phyloP scores from a whole-genome alignment of 2,888 invertebrate species.

The Theretra japonica region DNA sequence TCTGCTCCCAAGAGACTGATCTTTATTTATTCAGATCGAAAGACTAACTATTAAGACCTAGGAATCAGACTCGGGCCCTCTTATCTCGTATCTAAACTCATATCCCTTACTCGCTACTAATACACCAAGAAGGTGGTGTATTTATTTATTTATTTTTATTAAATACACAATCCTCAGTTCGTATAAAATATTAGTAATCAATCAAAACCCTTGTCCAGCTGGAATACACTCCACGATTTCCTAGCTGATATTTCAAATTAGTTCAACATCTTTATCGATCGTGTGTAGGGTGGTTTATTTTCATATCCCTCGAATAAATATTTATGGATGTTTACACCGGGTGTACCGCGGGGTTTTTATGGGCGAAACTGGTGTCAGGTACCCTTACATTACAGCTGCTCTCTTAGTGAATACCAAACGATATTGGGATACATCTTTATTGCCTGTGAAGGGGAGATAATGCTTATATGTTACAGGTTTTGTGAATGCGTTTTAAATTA shows the following conservation, averaged over 20 bases:
- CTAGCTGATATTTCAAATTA: neutral
- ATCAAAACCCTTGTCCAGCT: too few relatives aligned
- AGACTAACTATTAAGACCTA: too few relatives aligned
- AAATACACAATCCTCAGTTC: too few relatives aligned
- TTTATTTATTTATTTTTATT: too few relatives aligned
- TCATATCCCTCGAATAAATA: slow-evolving; percentile 28
- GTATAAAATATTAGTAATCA: too few relatives aligned
- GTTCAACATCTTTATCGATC: neutral
- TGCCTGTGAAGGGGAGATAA: neutral
- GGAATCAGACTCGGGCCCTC: too few relatives aligned
- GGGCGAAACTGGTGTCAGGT: neutral
- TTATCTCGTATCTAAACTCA: too few relatives aligned
- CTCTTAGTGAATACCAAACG: slow-evolving; percentile 2
- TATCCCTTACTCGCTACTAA: too few relatives aligned
- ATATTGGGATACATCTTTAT: neutral
- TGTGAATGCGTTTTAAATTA: neutral
- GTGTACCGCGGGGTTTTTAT: slow-evolving; percentile 24
- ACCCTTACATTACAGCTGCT: slow-evolving; percentile 10
- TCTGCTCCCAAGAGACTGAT: too few relatives aligned
- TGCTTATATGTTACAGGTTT: neutral
- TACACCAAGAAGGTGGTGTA: too few relatives aligned
- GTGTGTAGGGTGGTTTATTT: neutral
- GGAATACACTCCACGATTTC: too few relatives aligned
- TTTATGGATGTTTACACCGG: slow-evolving; percentile 28
- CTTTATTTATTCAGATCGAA: too few relatives aligned